A percentile compares a stretch with the other conserved stretches of the same genome.
Evolutionary conservation across 2,797 vertebrate species (phyloP).

Genomic region (Coranthus polyacanthus): DNA sequence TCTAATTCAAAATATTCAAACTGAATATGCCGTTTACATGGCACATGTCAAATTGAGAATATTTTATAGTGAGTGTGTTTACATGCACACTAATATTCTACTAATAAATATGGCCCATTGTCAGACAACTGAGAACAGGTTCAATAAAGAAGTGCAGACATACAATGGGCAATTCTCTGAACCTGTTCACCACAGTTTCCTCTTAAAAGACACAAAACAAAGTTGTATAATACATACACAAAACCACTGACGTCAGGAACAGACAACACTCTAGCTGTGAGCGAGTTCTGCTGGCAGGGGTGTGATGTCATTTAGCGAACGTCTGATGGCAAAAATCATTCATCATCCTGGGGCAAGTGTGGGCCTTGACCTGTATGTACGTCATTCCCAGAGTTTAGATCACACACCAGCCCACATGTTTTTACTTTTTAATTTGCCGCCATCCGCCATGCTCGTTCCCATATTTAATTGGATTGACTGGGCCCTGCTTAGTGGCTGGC

Average conservation of each 20-base stretch:
- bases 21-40: too few species aligned
- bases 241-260: slow-evolving; percentile 27
- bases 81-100: too few species aligned
- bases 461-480: slow-evolving; percentile 10
- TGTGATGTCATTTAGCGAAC: slow-evolving; percentile 39
- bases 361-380: slow-evolving; percentile 7
- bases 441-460: not conserved
- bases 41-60: too few species aligned
- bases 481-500: not conserved
- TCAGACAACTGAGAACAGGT: slow-evolving; percentile 10
- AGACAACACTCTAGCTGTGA: slow-evolving; percentile 23
- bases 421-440: not conserved
- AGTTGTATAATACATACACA: slow-evolving; percentile 4
- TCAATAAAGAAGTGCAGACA: not conserved
- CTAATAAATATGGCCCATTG: too few species aligned
- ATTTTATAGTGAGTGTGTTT: too few species aligned
- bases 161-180: slow-evolving; percentile 5
- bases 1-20: too few species aligned
- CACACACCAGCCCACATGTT: not conserved
- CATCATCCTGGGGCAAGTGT: slow-evolving; percentile 25
- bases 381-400: slow-evolving; percentile 10
- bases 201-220: slow-evolving; percentile 9
- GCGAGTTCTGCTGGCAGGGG: slow-evolving; percentile 6
- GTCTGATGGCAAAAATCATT: slow-evolving; percentile 58
- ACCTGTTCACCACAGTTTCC: not conserved